phyloP scores from a whole-genome alignment of 2,797 vertebrate genomes.

The Anguilla marmorata region DNA sequence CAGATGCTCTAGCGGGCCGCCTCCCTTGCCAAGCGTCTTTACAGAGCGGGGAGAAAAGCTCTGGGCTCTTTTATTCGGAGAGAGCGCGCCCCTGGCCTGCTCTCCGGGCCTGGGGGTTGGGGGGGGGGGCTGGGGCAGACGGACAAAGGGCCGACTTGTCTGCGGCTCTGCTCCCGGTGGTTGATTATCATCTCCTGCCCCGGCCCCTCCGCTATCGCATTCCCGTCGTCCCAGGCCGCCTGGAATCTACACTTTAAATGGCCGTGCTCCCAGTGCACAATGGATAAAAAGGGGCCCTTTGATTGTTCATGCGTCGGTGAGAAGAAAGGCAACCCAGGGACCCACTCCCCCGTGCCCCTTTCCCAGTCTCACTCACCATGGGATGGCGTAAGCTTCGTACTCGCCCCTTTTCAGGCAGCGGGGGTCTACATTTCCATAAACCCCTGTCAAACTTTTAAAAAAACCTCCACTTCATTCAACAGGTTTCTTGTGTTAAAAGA shows the following conservation, averaged over 20 bases:
- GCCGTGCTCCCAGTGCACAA: slow-evolving; percentile 63
- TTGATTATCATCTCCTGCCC: slow-evolving; percentile 63
- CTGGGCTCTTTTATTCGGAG: slow-evolving; percentile 59
- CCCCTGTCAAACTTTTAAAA: not conserved
- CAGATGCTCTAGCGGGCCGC: slow-evolving; percentile 59
- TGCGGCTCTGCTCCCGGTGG: slow-evolving; percentile 61
- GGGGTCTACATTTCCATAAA: slow-evolving; percentile 52
- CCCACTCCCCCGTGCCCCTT: slow-evolving; percentile 39
- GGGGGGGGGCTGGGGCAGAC: not conserved
- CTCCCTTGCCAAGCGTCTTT: slow-evolving; percentile 55
- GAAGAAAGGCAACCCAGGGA: slow-evolving; percentile 62
- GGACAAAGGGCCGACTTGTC: slow-evolving; percentile 70
- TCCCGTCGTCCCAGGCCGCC: slow-evolving; percentile 65
- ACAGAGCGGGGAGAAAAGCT: slow-evolving; percentile 42
- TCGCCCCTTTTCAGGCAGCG: slow-evolving; percentile 57
- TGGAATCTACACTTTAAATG: slow-evolving; percentile 73
- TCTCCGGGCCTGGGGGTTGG: slow-evolving; percentile 44
- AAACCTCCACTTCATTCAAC: slow-evolving; percentile 51
- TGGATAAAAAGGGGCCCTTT: slow-evolving; percentile 69
- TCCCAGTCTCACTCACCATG: slow-evolving; percentile 52
- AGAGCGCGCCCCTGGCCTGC: slow-evolving; percentile 54
- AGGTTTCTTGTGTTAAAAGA: slow-evolving; percentile 52
- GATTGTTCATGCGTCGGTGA: slow-evolving; percentile 65
- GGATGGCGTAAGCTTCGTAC: slow-evolving; percentile 54
- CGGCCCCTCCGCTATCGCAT: slow-evolving; percentile 60